Base-by-base conservation (phyloP, 2,113 vertebrate genomes). In the Cryptomyrus ogoouensis region DNA sequence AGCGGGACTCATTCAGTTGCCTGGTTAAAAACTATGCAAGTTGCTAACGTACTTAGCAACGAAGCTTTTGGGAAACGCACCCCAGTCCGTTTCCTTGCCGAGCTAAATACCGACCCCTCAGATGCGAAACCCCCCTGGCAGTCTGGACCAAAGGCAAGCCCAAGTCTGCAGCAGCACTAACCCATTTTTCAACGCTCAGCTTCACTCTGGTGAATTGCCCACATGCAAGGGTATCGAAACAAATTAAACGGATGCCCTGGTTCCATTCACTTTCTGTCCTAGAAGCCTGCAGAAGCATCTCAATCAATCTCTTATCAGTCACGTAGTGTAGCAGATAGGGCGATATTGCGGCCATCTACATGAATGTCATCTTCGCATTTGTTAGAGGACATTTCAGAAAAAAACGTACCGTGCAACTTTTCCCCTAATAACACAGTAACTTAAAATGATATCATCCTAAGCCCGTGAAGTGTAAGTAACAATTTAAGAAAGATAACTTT, bases 201-300 rank as follows among this genome's bases (percentile, higher is more conserved):
- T 88, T 66, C 87, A 91, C 91, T 77, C 89, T 90, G 91, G 74
- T 90, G 92, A 90, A 90, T 92, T 94, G 92, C 91, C 92, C 90
- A 87, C 88, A 93, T 92, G 92, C 89, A 86, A 91, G 91, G 90
- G 89, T 91, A 94, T 92, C 92, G 90, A 88, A 92, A 89, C 89
- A 90, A 91, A 91, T 93, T 92, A 77, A 92, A 91, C 88, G 89
- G 91, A 7, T 92, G 91, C 90, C 92, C 94, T 92, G 92, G 44
- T 93, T 95, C 91, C n/a, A 66, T 89, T 88, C 90, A 89, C 85
- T 87, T 66, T 89, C 91, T 88, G 91, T 91, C 93, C 92, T 92
- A 90, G 24, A 92, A 93, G 90, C 89, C 91, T 92, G 91, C 8
- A 88, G 66, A 52, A 91, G 89, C 89, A 83, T 91, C 50, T 5